Percentiles rank a stretch among this genome's conserved stretches.
phyloP scores from a whole-genome alignment of 2,113 vertebrate species.

The Hyperopisus bebe region DNA sequence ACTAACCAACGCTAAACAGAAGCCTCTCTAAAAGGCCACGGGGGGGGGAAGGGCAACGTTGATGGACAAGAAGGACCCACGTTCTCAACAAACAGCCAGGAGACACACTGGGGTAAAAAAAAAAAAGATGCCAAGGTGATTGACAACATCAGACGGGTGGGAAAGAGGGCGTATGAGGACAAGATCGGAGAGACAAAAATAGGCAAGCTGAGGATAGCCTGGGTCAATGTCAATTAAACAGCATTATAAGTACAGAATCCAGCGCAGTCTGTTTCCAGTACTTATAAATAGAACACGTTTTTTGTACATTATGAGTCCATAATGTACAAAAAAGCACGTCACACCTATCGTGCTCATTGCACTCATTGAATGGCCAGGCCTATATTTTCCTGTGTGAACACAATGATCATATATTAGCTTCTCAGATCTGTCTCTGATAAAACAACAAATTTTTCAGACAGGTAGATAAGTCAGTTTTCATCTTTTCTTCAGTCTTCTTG shows the following conservation, averaged over 20 bases:
- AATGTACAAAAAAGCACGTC: too few species aligned
- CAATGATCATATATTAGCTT: neutral
- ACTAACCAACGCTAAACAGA: neutral
- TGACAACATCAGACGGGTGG: constrained; percentile 10
- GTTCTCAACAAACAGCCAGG: neutral
- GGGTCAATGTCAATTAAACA: constrained; percentile 6
- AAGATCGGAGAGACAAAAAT: neutral
- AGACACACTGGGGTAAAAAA: neutral
- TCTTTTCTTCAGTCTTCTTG: neutral
- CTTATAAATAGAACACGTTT: neutral
- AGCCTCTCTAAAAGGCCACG: neutral
- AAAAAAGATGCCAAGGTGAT: constrained; percentile 8
- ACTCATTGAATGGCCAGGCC: neutral
- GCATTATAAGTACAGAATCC: neutral
- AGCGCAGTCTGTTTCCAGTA: neutral
- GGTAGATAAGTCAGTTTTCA: neutral
- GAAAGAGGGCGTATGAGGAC: constrained; percentile 19
- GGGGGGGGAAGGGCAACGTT: neutral
- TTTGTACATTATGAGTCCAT: neutral
- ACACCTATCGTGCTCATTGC: too few species aligned
- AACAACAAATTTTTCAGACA: neutral
- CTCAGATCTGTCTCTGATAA: neutral
- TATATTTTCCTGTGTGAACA: neutral
- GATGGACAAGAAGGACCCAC: neutral
- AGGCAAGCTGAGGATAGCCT: neutral